These are phyloP conservation scores for Camptogramma bilineatum DNA, from an alignment of 2,888 invertebrate genomes.

Conservation along the genomic window DNA sequence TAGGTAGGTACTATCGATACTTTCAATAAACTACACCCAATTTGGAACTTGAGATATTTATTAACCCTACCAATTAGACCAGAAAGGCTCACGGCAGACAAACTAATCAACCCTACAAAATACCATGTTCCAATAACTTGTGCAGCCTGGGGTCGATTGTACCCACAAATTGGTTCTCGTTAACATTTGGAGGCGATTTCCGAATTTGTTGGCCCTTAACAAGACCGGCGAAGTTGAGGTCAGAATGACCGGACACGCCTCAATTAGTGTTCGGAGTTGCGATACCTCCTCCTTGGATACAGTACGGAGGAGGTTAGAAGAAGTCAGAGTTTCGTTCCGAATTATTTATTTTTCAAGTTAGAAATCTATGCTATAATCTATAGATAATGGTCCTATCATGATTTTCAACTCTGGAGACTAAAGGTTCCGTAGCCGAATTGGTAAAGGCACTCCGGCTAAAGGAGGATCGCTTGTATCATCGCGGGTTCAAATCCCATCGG, in stretches of 20 bases:
- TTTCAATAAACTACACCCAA: slow-evolving; percentile 20
- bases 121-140: slow-evolving; percentile 59
- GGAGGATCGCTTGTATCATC: too few relatives aligned
- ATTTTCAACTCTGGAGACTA: too few relatives aligned
- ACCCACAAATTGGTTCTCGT: slow-evolving; percentile 79
- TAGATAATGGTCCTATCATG: too few relatives aligned
- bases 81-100: slow-evolving; percentile 49
- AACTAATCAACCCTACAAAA: slow-evolving; percentile 72
- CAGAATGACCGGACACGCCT: slow-evolving; percentile 78
- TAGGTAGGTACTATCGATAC: slow-evolving; percentile 28
- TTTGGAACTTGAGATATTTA: slow-evolving; percentile 31
- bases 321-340: neutral
- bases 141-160: slow-evolving; percentile 43
- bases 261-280: slow-evolving; percentile 68
- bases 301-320: slow-evolving; percentile 43
- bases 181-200: slow-evolving; percentile 80
- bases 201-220: slow-evolving; percentile 78
- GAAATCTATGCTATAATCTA: too few relatives aligned
- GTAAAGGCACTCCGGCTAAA: too few relatives aligned
- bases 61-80: slow-evolving; percentile 42
- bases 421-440: too few relatives aligned
- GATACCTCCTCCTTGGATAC: slow-evolving; percentile 52
- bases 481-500: too few relatives aligned
- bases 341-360: neutral
- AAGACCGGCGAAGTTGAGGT: slow-evolving; percentile 72